Conservation (phyloP, 2,797 vertebrate genomes). For the Schizothorax lantsangensis region DNA sequence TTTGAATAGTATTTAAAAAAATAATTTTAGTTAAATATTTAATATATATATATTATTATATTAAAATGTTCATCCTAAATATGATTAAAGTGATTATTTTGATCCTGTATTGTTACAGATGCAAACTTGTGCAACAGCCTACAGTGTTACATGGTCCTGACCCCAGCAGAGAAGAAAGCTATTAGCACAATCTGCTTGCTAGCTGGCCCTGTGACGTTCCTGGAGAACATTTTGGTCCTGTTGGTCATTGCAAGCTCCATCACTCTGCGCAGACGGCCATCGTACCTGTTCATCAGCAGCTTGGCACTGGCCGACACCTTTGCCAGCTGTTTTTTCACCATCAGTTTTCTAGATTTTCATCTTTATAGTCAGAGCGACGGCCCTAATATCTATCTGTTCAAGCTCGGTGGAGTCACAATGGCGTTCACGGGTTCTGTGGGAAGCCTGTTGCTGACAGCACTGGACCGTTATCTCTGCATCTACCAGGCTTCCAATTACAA, state of each 20-base stretch:
- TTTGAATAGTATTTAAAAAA: background rate
- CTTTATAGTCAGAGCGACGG: slow-evolving; percentile 72
- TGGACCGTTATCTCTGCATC: slow-evolving; percentile 94
- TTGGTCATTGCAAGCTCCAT: slow-evolving; percentile 81
- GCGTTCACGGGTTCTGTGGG: slow-evolving; percentile 90
- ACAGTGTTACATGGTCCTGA: slow-evolving; percentile 85
- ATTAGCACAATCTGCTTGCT: slow-evolving; percentile 83
- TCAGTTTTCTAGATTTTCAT: slow-evolving; percentile 90
- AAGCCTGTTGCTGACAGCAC: slow-evolving; percentile 89
- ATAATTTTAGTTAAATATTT: background rate
- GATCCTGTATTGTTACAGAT: slow-evolving; percentile 44
- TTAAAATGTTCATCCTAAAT: background rate
- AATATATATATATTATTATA: no score
- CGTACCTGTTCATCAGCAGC: slow-evolving; percentile 91
- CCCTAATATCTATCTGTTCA: slow-evolving; percentile 83
- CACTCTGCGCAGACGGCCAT: slow-evolving; percentile 82
- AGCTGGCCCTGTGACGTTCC: slow-evolving; percentile 83
- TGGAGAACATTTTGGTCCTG: slow-evolving; percentile 86
- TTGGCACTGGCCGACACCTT: slow-evolving; percentile 88
- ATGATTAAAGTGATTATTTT: background rate
- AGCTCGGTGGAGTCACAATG: slow-evolving; percentile 89
- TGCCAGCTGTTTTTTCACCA: slow-evolving; percentile 88
- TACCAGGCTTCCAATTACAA: slow-evolving; percentile 83
- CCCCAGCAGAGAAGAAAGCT: slow-evolving; percentile 69
- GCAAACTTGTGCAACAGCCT: slow-evolving; percentile 66